Conservation (phyloP, 2,888 invertebrate species). For the Eilema griseolum region DNA sequence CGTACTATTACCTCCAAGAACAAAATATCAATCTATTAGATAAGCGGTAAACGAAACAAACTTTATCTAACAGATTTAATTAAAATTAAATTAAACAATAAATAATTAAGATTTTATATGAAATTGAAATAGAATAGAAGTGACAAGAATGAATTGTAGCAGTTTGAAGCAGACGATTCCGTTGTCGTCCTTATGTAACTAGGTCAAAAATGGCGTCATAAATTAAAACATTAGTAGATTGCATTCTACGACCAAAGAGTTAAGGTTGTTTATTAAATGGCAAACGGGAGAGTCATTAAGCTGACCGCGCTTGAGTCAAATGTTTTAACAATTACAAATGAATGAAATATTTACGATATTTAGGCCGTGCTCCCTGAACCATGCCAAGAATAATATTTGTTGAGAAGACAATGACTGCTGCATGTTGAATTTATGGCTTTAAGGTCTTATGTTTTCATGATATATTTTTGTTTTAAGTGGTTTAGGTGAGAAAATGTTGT, state of each 20-base stretch:
- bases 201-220: not conserved
- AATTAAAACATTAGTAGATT: not conserved
- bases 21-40: too few relatives aligned
- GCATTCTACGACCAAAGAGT: not conserved
- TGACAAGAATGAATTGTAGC: not conserved
- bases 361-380: not conserved
- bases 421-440: not conserved
- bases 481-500: not conserved
- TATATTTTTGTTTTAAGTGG: not conserved
- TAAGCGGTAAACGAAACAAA: not conserved
- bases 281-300: not conserved
- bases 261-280: slow-evolving; percentile 4
- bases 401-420: not conserved
- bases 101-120: not conserved
- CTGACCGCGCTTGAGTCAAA: not conserved
- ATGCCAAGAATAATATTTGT: not conserved
- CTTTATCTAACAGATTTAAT: not conserved
- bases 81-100: not conserved
- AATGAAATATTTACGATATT: slow-evolving; percentile 7
- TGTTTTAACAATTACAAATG: not conserved
- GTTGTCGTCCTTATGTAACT: not conserved
- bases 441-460: too few relatives aligned
- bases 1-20: too few relatives aligned
- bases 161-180: not conserved
- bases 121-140: not conserved